A percentile compares a stretch with the other conserved stretches of the same genome.
Evolutionary conservation across 2,888 invertebrate genomes (phyloP).

Genomic region (Cyrtodaria siliqua): DNA sequence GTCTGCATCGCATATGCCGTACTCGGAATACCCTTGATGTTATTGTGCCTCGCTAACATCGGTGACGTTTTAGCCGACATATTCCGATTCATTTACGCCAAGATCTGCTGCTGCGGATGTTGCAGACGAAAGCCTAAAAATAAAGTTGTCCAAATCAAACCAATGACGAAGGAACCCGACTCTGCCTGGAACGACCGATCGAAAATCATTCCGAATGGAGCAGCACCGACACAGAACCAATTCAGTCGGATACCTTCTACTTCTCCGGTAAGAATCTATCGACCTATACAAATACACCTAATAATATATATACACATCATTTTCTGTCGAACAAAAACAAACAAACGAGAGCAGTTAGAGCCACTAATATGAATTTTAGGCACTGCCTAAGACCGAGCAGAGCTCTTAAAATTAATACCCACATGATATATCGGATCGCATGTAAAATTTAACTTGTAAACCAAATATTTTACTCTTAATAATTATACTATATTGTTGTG

Average conservation of each 20-base stretch:
- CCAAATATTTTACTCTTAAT: too few relatives aligned
- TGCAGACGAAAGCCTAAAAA: conserved; percentile 71
- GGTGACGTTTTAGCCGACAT: conserved; percentile 87
- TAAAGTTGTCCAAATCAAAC: conserved; percentile 72
- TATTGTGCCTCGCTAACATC: conserved; percentile 87
- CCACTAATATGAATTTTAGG: too few relatives aligned
- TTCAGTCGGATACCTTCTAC: conserved; percentile 71
- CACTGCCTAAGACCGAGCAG: too few relatives aligned
- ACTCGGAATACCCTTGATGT: conserved; percentile 87
- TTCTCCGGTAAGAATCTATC: conserved; percentile 50
- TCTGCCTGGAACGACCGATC: conserved; percentile 71
- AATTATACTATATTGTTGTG: too few relatives aligned
- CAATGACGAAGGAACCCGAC: conserved; percentile 66
- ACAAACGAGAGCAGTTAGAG: too few relatives aligned
- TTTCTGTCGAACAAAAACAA: too few relatives aligned
- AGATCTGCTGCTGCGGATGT: conserved; percentile 84
- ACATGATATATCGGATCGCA: too few relatives aligned
- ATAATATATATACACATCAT: too few relatives aligned
- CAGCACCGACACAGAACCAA: conserved; percentile 64
- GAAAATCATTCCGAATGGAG: conserved; percentile 56
- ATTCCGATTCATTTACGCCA: conserved; percentile 87
- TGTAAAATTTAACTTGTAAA: too few relatives aligned
- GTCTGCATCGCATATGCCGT: conserved; percentile 86
- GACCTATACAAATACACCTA: too few relatives aligned
- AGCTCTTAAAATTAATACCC: too few relatives aligned